These are phyloP conservation scores for Arrhopalites spinosus DNA, from an alignment of 2,888 invertebrate species.

Conservation along the genomic window DNA sequence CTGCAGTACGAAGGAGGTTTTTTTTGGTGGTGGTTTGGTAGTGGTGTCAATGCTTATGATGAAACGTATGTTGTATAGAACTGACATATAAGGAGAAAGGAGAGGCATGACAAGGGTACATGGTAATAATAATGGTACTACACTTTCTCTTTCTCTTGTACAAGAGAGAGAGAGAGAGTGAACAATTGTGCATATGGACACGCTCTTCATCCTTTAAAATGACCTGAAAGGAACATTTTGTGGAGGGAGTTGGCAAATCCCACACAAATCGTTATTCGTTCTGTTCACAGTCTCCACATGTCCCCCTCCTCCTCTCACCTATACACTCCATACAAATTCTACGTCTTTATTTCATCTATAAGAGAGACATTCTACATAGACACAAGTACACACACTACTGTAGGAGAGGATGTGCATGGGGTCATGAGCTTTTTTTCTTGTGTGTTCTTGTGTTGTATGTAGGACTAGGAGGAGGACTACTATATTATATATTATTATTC, in stretches of 20 bases:
- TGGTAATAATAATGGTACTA: neutral
- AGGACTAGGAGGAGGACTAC: no score
- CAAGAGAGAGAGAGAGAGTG: neutral
- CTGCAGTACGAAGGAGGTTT: neutral
- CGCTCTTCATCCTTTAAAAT: conserved; percentile 21
- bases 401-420: no score
- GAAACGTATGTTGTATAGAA: no score
- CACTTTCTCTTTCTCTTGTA: neutral
- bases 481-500: neutral
- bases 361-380: no score
- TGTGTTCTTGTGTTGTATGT: no score
- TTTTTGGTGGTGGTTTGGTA: neutral
- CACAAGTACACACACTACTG: no score
- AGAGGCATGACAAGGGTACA: conserved; percentile 2
- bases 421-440: no score
- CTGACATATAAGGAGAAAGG: neutral
- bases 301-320: conserved; percentile 5
- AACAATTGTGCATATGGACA: conserved; percentile 9
- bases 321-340: no score
- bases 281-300: conserved; percentile 39
- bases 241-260: conserved; percentile 37
- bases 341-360: no score
- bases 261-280: conserved; percentile 43
- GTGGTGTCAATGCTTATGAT: neutral
- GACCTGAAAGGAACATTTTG: conserved; percentile 27